Conservation (phyloP, 2,113 vertebrate species). For the Nycticebus coucang region DNA sequence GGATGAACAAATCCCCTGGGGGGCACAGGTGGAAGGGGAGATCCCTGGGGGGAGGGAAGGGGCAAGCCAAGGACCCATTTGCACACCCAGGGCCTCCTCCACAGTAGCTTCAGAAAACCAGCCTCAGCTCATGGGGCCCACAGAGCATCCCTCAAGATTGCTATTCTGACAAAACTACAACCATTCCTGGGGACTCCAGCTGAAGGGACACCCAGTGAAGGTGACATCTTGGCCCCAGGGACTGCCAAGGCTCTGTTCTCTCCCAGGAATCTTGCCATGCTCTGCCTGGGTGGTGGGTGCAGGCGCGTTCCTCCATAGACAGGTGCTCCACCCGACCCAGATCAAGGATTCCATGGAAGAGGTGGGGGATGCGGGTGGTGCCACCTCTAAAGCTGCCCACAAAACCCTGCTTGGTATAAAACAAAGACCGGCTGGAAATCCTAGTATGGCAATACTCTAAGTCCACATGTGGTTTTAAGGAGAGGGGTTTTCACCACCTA, state of each 20-base stretch:
- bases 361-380: fast-evolving
- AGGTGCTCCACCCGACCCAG: neutral
- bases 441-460: fast-evolving
- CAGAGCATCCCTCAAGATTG: neutral
- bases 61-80: neutral
- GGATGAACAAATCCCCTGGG: fast-evolving
- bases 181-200: fast-evolving
- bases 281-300: neutral
- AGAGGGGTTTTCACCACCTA: neutral
- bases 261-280: neutral
- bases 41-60: fast-evolving
- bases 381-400: neutral
- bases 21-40: fast-evolving
- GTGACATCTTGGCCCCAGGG: neutral
- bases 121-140: fast-evolving
- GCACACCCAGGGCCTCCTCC: neutral
- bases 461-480: neutral
- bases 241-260: neutral
- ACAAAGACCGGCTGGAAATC: too few species aligned
- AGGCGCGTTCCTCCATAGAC: fast-evolving
- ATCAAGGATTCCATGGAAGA: neutral
- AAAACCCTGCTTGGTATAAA: neutral
- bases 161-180: neutral
- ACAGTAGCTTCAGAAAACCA: neutral
- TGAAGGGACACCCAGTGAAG: neutral